Evolutionary conservation across 1,140 invertebrate species (phyloP).

Genomic region (Diorhabda elongata): DNA sequence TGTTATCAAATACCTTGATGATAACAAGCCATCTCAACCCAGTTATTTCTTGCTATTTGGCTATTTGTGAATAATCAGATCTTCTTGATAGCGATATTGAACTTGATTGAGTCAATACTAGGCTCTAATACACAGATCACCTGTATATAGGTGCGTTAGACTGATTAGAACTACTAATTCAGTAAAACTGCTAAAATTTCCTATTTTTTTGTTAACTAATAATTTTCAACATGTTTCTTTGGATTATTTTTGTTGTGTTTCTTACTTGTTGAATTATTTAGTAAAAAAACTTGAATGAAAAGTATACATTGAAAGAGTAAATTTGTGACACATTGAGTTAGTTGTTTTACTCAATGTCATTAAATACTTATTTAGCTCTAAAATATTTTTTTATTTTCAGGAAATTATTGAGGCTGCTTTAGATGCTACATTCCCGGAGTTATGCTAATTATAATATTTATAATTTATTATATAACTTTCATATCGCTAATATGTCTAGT

Average conservation of each 20-base stretch:
- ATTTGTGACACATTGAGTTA: background rate
- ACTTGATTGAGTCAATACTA: no score
- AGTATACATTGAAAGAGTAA: background rate
- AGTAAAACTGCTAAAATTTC: no score
- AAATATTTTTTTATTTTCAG: conserved; percentile 52
- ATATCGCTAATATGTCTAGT: background rate
- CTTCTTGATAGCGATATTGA: no score
- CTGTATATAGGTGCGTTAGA: no score
- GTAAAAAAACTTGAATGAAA: background rate
- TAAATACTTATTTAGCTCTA: conserved; percentile 7
- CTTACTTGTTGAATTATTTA: background rate
- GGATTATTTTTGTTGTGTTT: background rate
- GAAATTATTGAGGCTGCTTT: conserved; percentile 70
- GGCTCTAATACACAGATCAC: no score
- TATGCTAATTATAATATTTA: conserved; percentile 7
- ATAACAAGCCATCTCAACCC: no score
- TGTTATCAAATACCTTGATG: no score
- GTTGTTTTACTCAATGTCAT: background rate
- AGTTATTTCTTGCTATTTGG: no score
- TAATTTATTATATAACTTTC: conserved; percentile 2
- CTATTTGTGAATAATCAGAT: no score
- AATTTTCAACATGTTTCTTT: background rate
- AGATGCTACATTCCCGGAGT: conserved; percentile 70
- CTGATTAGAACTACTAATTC: no score
- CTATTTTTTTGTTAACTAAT: background rate